Percentiles rank a stretch among this genome's conserved stretches.
These are phyloP conservation scores for Bucorvus abyssinicus DNA, from an alignment of 2,797 vertebrate genomes.

Conservation along the genomic window DNA sequence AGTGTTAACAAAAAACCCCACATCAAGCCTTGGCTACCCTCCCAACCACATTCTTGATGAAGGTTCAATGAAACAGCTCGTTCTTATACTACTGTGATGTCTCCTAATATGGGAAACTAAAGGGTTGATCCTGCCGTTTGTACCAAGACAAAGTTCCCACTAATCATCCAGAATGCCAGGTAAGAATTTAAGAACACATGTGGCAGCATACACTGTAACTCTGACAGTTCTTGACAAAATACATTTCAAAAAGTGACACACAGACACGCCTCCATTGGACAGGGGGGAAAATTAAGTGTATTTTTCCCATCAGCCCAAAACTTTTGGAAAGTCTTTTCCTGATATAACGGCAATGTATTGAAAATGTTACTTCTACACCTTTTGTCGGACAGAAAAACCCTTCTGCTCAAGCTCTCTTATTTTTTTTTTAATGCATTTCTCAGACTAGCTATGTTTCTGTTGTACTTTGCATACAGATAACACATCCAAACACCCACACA, in stretches of 20 bases:
- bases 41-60: background rate
- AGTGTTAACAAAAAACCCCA: background rate
- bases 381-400: background rate
- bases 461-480: constrained; percentile 16
- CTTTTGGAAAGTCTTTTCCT: background rate
- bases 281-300: background rate
- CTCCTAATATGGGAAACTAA: background rate
- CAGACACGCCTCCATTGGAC: background rate
- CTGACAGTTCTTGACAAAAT: background rate
- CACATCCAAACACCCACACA: background rate
- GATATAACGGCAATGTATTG: background rate
- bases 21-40: background rate
- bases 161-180: background rate
- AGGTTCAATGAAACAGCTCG: background rate
- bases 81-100: background rate
- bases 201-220: background rate
- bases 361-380: background rate
- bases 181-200: background rate
- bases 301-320: background rate
- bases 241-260: background rate
- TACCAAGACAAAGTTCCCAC: background rate
- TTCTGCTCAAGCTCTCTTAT: background rate
- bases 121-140: background rate
- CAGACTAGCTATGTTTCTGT: constrained; percentile 13
- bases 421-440: background rate